Evolutionary conservation across 2,888 invertebrate genomes (phyloP), one percentile per base, ranked within the genome.

Genomic region (Drosophila flavopinicola): DNA sequence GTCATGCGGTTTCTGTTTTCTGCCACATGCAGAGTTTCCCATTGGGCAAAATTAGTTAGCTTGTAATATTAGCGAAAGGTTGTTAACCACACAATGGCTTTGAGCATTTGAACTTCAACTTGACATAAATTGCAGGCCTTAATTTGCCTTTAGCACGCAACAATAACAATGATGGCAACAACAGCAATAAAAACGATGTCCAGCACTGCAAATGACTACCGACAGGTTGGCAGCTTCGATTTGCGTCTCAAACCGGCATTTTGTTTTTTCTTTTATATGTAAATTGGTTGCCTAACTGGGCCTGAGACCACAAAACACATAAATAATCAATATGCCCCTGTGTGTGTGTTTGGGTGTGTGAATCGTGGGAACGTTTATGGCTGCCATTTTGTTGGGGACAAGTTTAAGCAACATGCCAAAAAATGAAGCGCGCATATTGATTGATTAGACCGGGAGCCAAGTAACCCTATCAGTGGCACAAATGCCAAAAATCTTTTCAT

Each of bases 91-190:
- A 54, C 49, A 67, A 49, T 67, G 49, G 20, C 39, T 30, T 53
- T 25, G 41, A 35, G 33, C 69, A 54, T 74, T 68, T 74, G 54
- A 78, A 60, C 66, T 64, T 64, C 32, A 64, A 41, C 37, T 60
- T 70, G 69, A 65, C 84, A 69, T 39, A 84, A 84, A 69, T 84
- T 79, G 70, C 48, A 42, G 52, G 52, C 61, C 57, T 54, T 70
- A 76, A 84, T 80, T 76, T 84, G 60, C 64, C 72, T 69, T 79
- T 79, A 76, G 63, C 69, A 68, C 11, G 53, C 38, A 6, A 60
- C 38, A 61, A 24, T 30, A 52, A 17, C 42, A 66, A 27, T 23
- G 44, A 25, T 30, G 48, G 29, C 20, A 39, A 38, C 33, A 11
- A 32, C 10, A 29, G 25, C 6, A 61, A 49, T 13, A 47, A 39